Percentiles rank a stretch among this genome's conserved stretches.
phyloP scores from a whole-genome alignment of 2,113 vertebrate genomes.

The Alligator mississippiensis region DNA sequence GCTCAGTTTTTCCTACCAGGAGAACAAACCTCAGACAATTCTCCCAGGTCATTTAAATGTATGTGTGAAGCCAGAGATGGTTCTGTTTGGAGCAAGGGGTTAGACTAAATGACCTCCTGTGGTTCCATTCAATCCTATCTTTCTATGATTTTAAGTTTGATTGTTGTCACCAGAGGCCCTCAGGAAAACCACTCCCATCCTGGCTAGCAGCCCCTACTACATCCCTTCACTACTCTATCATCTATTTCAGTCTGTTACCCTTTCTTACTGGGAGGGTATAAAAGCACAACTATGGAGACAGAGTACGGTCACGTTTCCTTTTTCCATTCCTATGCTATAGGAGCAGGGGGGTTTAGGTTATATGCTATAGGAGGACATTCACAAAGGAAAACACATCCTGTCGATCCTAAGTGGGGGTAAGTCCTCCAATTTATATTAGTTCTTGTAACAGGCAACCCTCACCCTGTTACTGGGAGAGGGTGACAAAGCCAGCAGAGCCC shows the following conservation, averaged over 20 bases:
- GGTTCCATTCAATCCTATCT: too few relatives aligned
- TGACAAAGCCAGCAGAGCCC: too few relatives aligned
- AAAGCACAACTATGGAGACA: not conserved
- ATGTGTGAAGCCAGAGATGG: too few relatives aligned
- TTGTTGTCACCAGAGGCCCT: not conserved
- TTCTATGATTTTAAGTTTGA: not conserved
- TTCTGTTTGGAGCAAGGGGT: too few relatives aligned
- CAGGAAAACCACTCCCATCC: not conserved
- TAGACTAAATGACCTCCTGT: too few relatives aligned
- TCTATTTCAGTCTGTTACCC: not conserved
- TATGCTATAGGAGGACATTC: not conserved
- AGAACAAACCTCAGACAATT: too few relatives aligned
- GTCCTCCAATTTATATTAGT: not conserved
- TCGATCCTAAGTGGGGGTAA: not conserved
- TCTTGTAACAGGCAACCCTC: too few relatives aligned
- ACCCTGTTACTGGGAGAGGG: too few relatives aligned
- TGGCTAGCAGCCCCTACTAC: not conserved
- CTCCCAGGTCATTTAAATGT: too few relatives aligned
- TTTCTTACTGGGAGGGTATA: not conserved
- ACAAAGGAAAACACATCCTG: not conserved
- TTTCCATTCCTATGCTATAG: not conserved
- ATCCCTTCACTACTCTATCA: not conserved
- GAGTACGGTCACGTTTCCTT: not conserved
- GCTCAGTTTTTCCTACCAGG: too few relatives aligned
- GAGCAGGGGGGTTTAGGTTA: too few relatives aligned